Percentiles rank a stretch among this genome's conserved stretches.
phyloP scores from a whole-genome alignment of 2,113 vertebrate genomes.

The Labeo rohita region DNA sequence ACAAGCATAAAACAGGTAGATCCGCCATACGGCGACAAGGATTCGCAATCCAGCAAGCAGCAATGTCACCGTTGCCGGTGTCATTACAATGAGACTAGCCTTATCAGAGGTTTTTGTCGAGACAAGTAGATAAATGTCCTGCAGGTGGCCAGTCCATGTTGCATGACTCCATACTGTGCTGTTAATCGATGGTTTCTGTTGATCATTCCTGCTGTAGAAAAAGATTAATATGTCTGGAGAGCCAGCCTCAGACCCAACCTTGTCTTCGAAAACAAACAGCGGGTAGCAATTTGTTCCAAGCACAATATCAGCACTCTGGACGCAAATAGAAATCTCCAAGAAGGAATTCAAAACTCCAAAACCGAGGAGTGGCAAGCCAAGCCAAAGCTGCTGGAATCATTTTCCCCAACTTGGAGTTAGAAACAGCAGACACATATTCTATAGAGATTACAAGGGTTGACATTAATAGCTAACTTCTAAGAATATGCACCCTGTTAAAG shows the following conservation, averaged over 20 bases:
- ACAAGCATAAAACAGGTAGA: not conserved
- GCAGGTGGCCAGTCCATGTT: not conserved
- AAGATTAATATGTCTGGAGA: constrained; percentile 8
- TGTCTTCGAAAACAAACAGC: constrained; percentile 32
- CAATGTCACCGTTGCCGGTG: not conserved
- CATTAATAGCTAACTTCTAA: not conserved
- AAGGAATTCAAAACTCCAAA: constrained; percentile 24
- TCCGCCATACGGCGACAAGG: not conserved
- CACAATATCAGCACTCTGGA: constrained; percentile 29
- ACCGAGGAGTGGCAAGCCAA: constrained; percentile 8
- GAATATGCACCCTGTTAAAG: not conserved
- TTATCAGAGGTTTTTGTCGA: constrained; percentile 10
- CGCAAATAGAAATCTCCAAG: constrained; percentile 17
- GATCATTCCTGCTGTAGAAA: not conserved
- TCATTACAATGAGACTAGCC: not conserved
- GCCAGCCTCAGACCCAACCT: not conserved
- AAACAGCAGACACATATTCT: not conserved
- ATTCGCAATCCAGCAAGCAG: not conserved
- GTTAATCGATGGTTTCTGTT: constrained; percentile 28
- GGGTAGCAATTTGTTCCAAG: constrained; percentile 29
- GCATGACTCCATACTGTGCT: constrained; percentile 8
- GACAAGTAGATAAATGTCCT: constrained; percentile 25
- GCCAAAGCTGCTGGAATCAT: constrained; percentile 30
- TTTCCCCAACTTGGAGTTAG: not conserved
- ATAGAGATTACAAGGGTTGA: not conserved